A percentile compares a stretch with the other conserved stretches of the same genome.
phyloP scores from a whole-genome alignment of 2,888 invertebrate genomes.

The Limnephilus lunatus region DNA sequence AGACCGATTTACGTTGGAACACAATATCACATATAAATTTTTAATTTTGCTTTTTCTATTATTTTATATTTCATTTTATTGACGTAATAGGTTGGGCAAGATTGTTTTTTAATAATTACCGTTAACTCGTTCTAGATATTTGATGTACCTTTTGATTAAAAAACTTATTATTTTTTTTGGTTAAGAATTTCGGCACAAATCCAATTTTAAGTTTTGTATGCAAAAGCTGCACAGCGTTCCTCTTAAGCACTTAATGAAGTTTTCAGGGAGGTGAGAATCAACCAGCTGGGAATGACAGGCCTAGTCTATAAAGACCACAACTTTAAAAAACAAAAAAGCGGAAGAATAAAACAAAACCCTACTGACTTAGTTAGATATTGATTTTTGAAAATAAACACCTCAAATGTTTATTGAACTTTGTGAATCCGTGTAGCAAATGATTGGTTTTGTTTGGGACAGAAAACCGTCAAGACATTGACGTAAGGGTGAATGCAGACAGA shows the following conservation, averaged over 20 bases:
- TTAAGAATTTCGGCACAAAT: no score
- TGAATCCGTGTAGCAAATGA: neutral
- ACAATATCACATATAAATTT: no score
- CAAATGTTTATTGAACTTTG: neutral
- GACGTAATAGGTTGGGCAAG: no score
- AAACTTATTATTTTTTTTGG: no score
- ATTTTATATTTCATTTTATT: no score
- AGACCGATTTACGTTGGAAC: no score
- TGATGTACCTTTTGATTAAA: no score
- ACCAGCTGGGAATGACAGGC: neutral
- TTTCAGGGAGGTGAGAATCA: neutral
- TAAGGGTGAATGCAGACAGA: neutral
- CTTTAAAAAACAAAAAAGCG: neutral
- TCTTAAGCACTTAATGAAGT: neutral
- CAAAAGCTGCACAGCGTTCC: no score
- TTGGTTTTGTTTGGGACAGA: neutral
- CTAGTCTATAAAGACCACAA: neutral
- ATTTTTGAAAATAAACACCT: neutral
- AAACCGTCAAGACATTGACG: neutral
- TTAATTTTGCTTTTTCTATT: no score
- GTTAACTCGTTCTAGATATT: no score
- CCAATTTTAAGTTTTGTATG: no score
- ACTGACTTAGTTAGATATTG: neutral
- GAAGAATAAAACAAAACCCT: neutral
- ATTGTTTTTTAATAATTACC: no score